Evolutionary conservation across 1,140 invertebrate genomes (phyloP).

Genomic region (Ctenoplectra terminalis): DNA sequence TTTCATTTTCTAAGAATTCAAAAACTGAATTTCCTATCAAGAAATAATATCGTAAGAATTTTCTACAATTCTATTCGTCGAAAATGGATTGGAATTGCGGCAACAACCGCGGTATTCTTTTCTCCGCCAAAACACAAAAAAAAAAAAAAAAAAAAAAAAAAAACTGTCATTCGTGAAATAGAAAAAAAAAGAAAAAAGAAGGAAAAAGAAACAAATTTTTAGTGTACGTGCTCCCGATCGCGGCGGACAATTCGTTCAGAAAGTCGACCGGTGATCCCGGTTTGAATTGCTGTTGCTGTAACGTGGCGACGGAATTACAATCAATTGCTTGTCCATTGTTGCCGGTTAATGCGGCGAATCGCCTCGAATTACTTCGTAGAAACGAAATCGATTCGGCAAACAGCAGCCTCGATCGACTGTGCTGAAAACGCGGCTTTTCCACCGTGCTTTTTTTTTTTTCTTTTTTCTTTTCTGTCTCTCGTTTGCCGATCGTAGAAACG

Average conservation of each 20-base stretch:
- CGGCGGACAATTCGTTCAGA: not conserved
- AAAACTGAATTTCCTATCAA: too few relatives aligned
- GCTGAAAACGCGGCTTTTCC: not conserved
- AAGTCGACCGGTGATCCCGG: not conserved
- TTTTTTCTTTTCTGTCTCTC: not conserved
- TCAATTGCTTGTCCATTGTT: conserved; percentile 18
- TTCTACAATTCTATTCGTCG: too few relatives aligned
- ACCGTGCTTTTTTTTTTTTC: not conserved
- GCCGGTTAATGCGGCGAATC: conserved; percentile 25
- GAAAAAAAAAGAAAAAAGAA: not conserved
- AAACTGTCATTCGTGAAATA: not conserved
- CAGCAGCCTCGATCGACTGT: not conserved
- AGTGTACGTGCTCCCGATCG: not conserved
- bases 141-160: not conserved
- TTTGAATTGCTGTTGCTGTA: not conserved
- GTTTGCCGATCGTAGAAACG: not conserved
- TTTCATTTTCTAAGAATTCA: too few relatives aligned
- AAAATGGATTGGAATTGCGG: too few relatives aligned
- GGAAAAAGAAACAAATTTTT: too few relatives aligned
- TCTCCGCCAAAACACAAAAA: not conserved
- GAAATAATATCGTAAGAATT: too few relatives aligned
- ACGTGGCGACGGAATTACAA: not conserved
- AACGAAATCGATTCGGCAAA: conserved; percentile 13
- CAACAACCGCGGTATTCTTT: too few relatives aligned
- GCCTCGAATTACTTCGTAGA: conserved; percentile 4